phyloP scores from a whole-genome alignment of 2,888 invertebrate genomes.

The Clistopyga incitator region DNA sequence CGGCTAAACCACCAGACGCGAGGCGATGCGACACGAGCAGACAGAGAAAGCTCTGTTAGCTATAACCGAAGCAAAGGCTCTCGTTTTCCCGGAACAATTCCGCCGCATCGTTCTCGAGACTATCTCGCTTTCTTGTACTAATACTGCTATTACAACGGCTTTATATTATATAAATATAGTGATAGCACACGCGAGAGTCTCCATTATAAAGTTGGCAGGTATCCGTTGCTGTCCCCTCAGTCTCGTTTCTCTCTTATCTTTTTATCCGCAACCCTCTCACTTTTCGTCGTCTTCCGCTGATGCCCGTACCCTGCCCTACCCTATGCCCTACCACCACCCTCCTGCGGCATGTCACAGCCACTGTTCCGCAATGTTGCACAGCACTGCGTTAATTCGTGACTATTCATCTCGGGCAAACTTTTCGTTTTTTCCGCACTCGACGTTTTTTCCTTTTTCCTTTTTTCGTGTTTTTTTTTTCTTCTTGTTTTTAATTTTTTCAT shows the following conservation, averaged over 20 bases:
- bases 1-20: slow-evolving; percentile 28
- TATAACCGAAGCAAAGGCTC: slow-evolving; percentile 27
- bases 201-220: slow-evolving; percentile 62
- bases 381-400: slow-evolving; percentile 61
- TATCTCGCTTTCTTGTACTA: slow-evolving; percentile 25
- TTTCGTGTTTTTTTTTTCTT: too few relatives aligned
- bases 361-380: slow-evolving; percentile 53
- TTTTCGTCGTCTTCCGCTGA: slow-evolving; percentile 23
- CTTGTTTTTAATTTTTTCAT: too few relatives aligned
- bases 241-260: slow-evolving; percentile 24
- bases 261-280: slow-evolving; percentile 33
- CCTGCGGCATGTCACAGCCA: slow-evolving; percentile 31
- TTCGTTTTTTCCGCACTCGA: not conserved
- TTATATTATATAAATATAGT: slow-evolving; percentile 9
- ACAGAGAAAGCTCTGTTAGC: slow-evolving; percentile 6
- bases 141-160: not conserved
- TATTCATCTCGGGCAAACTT: slow-evolving; percentile 52
- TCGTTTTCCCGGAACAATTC: slow-evolving; percentile 58
- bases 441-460: slow-evolving; percentile 10
- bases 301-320: slow-evolving; percentile 6
- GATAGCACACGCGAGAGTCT: slow-evolving; percentile 22
- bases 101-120: slow-evolving; percentile 37
- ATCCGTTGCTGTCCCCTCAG: slow-evolving; percentile 38
- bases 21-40: slow-evolving; percentile 7
- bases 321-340: too few relatives aligned